Conservation (phyloP, 1,140 invertebrate genomes). For the Steinernema feltiae region DNA sequence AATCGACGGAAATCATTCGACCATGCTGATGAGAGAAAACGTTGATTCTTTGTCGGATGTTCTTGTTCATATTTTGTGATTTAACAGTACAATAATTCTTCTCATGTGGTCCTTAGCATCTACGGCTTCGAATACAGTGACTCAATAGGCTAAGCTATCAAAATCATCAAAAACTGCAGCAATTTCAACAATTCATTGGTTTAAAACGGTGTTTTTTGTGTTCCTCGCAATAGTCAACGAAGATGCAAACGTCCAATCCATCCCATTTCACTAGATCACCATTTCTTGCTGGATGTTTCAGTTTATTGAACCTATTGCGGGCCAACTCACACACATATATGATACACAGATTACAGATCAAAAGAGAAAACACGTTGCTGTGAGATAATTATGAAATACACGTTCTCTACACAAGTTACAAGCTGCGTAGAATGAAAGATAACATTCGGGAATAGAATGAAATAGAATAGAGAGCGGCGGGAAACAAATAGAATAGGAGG, state of each 20-base stretch:
- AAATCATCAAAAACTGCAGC: too few relatives aligned
- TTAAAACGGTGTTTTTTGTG: too few relatives aligned
- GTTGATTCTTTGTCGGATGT: neutral
- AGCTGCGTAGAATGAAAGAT: too few relatives aligned
- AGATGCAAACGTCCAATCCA: too few relatives aligned
- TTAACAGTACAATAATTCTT: neutral
- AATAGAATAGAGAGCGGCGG: too few relatives aligned
- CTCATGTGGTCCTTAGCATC: neutral
- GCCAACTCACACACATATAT: neutral
- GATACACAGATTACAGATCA: neutral
- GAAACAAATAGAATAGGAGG: too few relatives aligned
- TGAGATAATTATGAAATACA: neutral
- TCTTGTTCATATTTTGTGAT: neutral
- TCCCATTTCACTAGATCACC: too few relatives aligned
- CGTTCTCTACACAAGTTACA: neutral
- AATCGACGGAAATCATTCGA: neutral
- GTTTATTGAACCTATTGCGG: neutral
- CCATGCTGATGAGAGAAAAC: neutral
- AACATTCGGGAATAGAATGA: too few relatives aligned
- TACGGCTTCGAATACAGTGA: neutral
- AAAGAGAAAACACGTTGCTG: neutral
- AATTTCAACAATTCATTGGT: too few relatives aligned
- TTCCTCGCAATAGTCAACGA: too few relatives aligned
- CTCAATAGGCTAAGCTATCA: too few relatives aligned
- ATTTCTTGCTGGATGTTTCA: too few relatives aligned